Evolutionary conservation across 2,113 vertebrate genomes (phyloP).

Genomic region (Boleophthalmus pectinirostris): DNA sequence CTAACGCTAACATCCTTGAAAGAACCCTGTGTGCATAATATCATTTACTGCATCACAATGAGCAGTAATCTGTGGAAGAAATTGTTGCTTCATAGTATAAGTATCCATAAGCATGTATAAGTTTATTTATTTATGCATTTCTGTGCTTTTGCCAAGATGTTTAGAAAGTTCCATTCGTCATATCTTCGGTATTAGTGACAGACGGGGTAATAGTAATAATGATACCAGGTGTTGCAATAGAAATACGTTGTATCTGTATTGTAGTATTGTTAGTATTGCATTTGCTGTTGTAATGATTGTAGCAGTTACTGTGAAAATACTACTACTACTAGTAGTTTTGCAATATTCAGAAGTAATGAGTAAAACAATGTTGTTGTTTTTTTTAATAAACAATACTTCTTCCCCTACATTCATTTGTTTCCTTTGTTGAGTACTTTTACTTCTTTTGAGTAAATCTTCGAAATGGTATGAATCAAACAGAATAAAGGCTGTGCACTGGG

Average conservation of each 20-base stretch:
- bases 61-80: background rate
- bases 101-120: background rate
- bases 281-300: background rate
- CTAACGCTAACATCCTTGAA: constrained; percentile 44
- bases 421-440: background rate
- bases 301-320: background rate
- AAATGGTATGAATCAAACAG: constrained; percentile 48
- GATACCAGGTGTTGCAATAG: no score
- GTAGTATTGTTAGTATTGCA: no score
- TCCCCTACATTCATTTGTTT: background rate
- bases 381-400: background rate
- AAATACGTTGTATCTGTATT: no score
- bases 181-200: no score
- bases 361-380: background rate
- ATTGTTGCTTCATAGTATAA: background rate
- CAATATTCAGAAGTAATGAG: background rate
- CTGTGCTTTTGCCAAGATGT: no score
- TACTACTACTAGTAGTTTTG: background rate
- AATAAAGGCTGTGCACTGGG: constrained; percentile 43
- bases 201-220: no score
- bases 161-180: no score
- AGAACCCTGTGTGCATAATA: constrained; percentile 26
- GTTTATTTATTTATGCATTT: no score
- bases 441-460: background rate
- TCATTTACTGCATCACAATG: background rate